Evolutionary conservation across 2,113 vertebrate genomes (phyloP), one percentile per base, ranked within the genome.

Genomic region (Hydrolagus affinis): DNA sequence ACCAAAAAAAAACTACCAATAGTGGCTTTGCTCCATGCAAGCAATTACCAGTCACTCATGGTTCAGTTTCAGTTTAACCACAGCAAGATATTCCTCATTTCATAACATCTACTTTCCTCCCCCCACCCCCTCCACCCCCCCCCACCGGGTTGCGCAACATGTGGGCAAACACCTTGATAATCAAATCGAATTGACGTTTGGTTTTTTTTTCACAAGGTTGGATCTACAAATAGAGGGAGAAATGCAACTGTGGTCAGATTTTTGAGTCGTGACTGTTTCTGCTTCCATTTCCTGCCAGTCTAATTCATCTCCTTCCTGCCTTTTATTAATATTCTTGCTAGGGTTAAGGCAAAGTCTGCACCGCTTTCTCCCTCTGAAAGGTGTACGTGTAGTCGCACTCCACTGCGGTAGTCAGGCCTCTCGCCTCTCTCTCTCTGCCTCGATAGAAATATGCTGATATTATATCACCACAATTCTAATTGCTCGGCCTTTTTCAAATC

Each of bases 261-360:
- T 86, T 30, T 69, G 66, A 59, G 60, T n/a, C 57, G 85, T 86
- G 87, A 74, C 83, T 85, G 85, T n/a, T 14, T 0, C 64, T 73
- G 70, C 68, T 80, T 85, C 78, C 76, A 75, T 85, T 85, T 88
- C n/a, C 83, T 86, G 76, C 62, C 60, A 4, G 0, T 32, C 86
- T 85, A 3, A 1, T 85, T 60, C 62, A 80, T 44, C 80, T 87
- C 86, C 86, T 75, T 87, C 86, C 86, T 75, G 86, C 66, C 80
- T 68, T 25, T 8, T 83, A 68, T 68, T 30, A 66, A 83, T 83
- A 83, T 66, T 19, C 25, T 83, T 21, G 25, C 78, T 66, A 66
- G 28, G 78, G 25, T 62, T 66, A 66, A 64, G 78, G 57, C 57
- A 68, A 62, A 83, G 62, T 66, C 62, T 30, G 6, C 60, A 68